Evolutionary conservation across 1,140 invertebrate genomes (phyloP), one percentile per base, ranked within the genome.

Genomic region (Hypsibius dujardini): DNA sequence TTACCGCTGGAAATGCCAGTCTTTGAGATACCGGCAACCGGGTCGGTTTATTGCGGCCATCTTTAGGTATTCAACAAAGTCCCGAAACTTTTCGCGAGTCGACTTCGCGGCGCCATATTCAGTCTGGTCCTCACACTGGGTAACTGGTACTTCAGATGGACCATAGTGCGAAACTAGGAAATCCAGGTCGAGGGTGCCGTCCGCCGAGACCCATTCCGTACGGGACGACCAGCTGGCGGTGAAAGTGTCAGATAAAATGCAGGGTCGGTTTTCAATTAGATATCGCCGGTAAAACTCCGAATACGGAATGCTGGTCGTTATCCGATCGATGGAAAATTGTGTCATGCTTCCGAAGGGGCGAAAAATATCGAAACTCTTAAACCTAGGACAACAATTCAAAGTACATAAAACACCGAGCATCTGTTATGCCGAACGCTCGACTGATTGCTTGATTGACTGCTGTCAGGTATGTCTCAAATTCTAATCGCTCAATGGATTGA

Each of bases 1-100:
- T 28, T 67, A 72, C 72, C 70, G 70, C 73, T 83, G 83, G 75
- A 90, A 85, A 80, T 92, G 90, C 90, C 89, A 92, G 79, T 92
- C 81, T 78, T 83, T 83, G 47, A 83, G 75, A 75, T 83, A 83
- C 47, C 87, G 28, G 28, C 82, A 79, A 69, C 80, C 78, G 28
- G 80, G 74, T 62, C 76, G 74, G 7, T 78, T 69, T 46, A 75
- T 82, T 78, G 84, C 88, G 87, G 75, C 89, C 87, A 47, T 83
- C 73, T 45, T 90, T 77, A 78, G 86, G 92, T 47, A 88, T 82
- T 59, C 78, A 76, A 12, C 46, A 40, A 71, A 93, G 84, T 62
- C 78, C 81, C 82, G 87, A 86, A 67, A 82, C 80, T 75, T 80
- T 76, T 79, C 87, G 90, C 62, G 81, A 81, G 28, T 28, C 28